These are phyloP conservation scores for Petaurus breviceps DNA, from an alignment of 2,113 vertebrate species.

Conservation along the genomic window DNA sequence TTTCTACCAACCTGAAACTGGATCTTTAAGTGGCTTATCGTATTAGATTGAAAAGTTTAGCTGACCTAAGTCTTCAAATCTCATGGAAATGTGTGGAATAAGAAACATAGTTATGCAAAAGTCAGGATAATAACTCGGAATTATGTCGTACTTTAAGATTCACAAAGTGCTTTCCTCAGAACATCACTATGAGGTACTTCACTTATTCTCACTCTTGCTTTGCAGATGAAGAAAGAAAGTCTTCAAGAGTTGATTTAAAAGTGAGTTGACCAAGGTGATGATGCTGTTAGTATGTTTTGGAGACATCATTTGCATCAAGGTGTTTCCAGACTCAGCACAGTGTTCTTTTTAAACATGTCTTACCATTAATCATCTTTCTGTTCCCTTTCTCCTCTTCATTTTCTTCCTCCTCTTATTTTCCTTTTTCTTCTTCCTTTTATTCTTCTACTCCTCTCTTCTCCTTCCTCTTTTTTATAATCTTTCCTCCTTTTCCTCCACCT, in stretches of 20 bases:
- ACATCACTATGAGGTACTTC: neutral
- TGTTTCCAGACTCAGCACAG: neutral
- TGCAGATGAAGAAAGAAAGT: neutral
- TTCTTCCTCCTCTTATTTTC: neutral
- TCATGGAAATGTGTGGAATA: conserved; percentile 9
- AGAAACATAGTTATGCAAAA: neutral
- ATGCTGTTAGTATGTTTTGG: neutral
- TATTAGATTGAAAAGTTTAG: neutral
- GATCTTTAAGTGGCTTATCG: neutral
- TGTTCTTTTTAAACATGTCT: neutral
- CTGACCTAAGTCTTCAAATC: conserved; percentile 18
- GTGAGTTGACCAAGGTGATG: neutral
- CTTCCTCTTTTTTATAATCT: no score
- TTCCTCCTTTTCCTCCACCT: neutral
- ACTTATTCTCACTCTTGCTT: neutral
- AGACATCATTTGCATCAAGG: neutral
- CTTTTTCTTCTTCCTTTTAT: neutral
- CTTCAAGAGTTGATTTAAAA: neutral
- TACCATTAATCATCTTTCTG: neutral
- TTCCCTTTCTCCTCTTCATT: neutral
- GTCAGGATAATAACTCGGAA: neutral
- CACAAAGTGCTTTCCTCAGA: neutral
- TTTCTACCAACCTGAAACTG: conserved; percentile 30
- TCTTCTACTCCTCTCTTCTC: no score
- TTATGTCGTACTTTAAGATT: neutral